Evolutionary conservation across 2,113 vertebrate species (phyloP), one percentile per base, ranked within the genome.

Genomic region (Tapirus terrestris): DNA sequence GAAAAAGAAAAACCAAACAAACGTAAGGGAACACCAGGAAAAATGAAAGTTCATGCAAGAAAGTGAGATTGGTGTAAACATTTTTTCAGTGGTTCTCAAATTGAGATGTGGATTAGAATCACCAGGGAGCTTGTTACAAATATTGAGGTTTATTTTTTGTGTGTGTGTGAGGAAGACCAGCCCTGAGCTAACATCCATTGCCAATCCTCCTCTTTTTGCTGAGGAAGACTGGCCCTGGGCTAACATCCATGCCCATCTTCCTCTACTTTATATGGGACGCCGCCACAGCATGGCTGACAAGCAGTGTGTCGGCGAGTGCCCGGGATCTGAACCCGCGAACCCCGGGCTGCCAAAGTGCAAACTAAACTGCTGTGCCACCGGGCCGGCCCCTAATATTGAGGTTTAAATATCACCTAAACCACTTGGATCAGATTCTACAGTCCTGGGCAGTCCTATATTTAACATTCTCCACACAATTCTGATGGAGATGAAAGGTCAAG

Each of bases 41-140:
- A 76, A 88, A 68, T 63, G 1, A 93, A 43, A 92, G 4, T 56
- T 94, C 18, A 31, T 21, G 18, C 29, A 77, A 86, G n/a, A 82
- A 76, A 93, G 33, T n/a, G 12, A 83, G 14, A 83, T 0, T 65
- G 31, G 63, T 21, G 10, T 82, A 77, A 95, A 85, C 11, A 81
- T 36, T 94, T 95, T 58, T n/a, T 53, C n/a, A 86, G 10, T 89
- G 85, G 33, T 33, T 96, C 18, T 85, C 36, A 68, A 70, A 65
- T 1, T 75, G 65, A 95, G 11, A 63, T 13, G 3, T 56, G 43
- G 18, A 43, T 68, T 36, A 61, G n/a, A 94, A 95, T 92, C 39
- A 77, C 20, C 27, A 68, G 8, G 25, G 23, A 68, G 45, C 10
- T 67, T 76, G 39, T 65, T 73, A 77, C 16, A 76, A 75, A 92